A percentile compares a stretch with the other conserved stretches of the same genome.
Evolutionary conservation across 2,113 vertebrate species (phyloP).

Genomic region (Nansenia antarctica): DNA sequence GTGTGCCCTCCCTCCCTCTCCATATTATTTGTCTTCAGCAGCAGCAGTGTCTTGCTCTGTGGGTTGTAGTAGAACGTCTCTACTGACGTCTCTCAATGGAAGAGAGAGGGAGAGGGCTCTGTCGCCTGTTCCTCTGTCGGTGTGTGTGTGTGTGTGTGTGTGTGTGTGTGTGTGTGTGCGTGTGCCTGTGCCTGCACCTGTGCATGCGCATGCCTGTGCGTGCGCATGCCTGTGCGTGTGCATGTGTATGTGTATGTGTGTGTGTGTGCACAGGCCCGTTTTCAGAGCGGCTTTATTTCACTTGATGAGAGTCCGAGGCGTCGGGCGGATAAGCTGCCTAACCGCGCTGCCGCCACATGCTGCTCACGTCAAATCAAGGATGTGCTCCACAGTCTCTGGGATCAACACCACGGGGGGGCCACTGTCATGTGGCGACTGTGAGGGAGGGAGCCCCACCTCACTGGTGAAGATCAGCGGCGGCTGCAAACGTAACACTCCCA

Average conservation of each 20-base stretch:
- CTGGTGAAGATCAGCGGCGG: not conserved
- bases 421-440: slow-evolving; percentile 50
- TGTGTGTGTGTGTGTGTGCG: not conserved
- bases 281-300: slow-evolving; percentile 46
- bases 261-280: slow-evolving; percentile 31
- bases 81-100: no score
- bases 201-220: not conserved
- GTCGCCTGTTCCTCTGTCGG: no score
- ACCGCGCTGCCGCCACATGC: slow-evolving; percentile 39
- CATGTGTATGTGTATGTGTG: not conserved
- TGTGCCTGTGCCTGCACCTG: not conserved
- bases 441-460: slow-evolving; percentile 13
- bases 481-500: slow-evolving; percentile 36
- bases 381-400: slow-evolving; percentile 36
- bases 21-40: slow-evolving; percentile 17
- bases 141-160: no score
- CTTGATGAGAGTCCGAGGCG: slow-evolving; percentile 46
- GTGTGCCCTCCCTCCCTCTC: slow-evolving; percentile 10
- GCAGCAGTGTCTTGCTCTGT: slow-evolving; percentile 21
- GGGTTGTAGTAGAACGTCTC: no score
- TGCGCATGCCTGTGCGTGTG: not conserved
- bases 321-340: slow-evolving; percentile 38
- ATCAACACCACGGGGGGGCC: slow-evolving; percentile 58
- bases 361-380: slow-evolving; percentile 70
- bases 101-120: no score